A percentile compares a stretch with the other conserved stretches of the same genome.
Evolutionary conservation across 2,888 invertebrate species (phyloP).

Genomic region (Apantesis nais): DNA sequence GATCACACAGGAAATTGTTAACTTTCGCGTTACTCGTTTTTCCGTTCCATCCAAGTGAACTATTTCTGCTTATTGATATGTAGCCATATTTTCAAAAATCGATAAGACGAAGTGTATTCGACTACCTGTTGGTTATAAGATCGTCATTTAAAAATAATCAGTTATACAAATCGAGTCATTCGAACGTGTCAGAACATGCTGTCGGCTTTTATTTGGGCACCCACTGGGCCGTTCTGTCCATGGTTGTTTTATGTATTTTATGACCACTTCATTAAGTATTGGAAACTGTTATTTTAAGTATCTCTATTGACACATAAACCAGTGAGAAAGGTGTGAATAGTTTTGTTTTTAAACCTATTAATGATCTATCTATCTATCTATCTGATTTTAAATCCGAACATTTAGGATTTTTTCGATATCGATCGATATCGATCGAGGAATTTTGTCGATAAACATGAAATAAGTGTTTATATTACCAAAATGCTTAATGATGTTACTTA

Average conservation of each 20-base stretch:
- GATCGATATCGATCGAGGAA: too few relatives aligned
- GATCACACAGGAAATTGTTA: conserved; percentile 23
- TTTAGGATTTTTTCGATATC: too few relatives aligned
- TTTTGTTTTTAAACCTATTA: not conserved
- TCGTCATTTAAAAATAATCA: conserved; percentile 69
- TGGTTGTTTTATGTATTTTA: conserved; percentile 79
- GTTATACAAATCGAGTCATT: conserved; percentile 77
- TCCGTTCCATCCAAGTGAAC: conserved; percentile 14
- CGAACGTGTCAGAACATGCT: conserved; percentile 81
- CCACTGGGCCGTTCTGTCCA: conserved; percentile 75
- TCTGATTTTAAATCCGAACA: not conserved
- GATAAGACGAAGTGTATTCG: conserved; percentile 68
- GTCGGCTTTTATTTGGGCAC: conserved; percentile 72
- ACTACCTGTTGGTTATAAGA: conserved; percentile 62
- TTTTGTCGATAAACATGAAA: not conserved
- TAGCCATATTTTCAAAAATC: too few relatives aligned
- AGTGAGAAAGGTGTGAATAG: conserved; percentile 25
- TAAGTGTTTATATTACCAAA: not conserved
- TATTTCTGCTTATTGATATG: not conserved
- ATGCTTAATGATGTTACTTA: not conserved
- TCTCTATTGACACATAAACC: conserved; percentile 71
- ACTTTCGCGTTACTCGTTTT: conserved; percentile 27
- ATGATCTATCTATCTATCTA: not conserved
- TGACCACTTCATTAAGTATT: conserved; percentile 77
- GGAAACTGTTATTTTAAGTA: conserved; percentile 62